phyloP scores from a whole-genome alignment of 1,140 invertebrate genomes.

The Mesaphorura yosii region DNA sequence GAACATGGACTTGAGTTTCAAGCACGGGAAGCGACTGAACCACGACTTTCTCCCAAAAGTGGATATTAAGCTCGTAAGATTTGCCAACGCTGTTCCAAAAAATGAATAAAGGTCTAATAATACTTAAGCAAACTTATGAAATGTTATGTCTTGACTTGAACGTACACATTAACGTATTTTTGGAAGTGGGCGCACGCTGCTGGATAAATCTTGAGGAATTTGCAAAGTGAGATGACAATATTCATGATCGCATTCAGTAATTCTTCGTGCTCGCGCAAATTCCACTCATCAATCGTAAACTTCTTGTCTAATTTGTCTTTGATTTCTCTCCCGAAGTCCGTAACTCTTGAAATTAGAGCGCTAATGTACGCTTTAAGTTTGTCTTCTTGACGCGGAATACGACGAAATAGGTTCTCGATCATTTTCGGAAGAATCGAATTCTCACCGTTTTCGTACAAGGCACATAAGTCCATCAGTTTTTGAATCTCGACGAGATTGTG shows the following conservation, averaged over 20 bases:
- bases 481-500: conserved; percentile 45
- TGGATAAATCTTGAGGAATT: conserved; percentile 39
- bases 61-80: conserved; percentile 16
- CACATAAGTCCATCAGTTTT: conserved; percentile 43
- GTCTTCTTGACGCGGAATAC: conserved; percentile 39
- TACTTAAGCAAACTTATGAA: too few species aligned
- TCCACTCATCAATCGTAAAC: not conserved
- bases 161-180: too few species aligned
- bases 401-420: conserved; percentile 40
- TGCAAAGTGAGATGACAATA: conserved; percentile 36
- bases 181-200: conserved; percentile 18
- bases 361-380: conserved; percentile 35
- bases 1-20: conserved; percentile 5
- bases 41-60: conserved; percentile 12
- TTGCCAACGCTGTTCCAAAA: conserved; percentile 14
- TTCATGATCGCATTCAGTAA: conserved; percentile 39
- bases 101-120: too few species aligned
- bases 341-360: conserved; percentile 33
- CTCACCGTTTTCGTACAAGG: conserved; percentile 39
- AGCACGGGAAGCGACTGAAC: conserved; percentile 5
- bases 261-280: conserved; percentile 31
- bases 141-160: too few species aligned
- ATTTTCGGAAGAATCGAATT: conserved; percentile 38
- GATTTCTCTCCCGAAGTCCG: conserved; percentile 12
- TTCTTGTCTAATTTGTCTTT: conserved; percentile 28